Conservation (phyloP, 2,888 invertebrate genomes). For the Anaspis maculata region DNA sequence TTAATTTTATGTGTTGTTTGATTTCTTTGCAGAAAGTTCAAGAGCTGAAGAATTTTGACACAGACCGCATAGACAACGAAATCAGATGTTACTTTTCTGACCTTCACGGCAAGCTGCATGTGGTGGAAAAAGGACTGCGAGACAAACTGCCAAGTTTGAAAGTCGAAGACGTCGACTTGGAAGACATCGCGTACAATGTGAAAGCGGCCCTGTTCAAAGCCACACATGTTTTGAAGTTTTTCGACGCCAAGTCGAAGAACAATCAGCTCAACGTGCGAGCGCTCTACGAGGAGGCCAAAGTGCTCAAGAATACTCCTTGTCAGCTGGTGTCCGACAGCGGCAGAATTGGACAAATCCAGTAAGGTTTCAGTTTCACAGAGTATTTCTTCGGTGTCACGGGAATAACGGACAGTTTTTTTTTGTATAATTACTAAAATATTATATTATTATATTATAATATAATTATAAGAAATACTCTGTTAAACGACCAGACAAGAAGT, state of each 20-base stretch:
- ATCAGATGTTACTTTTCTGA: conserved; percentile 48
- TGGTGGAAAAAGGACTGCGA: conserved; percentile 44
- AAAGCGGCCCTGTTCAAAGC: conserved; percentile 1
- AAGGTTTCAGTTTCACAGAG: no score
- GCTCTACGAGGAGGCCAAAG: neutral
- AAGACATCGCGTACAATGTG: conserved; percentile 2
- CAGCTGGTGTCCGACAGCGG: no score
- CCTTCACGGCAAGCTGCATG: conserved; percentile 47
- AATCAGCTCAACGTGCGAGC: neutral
- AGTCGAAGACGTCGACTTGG: conserved; percentile 1
- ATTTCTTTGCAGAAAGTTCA: conserved; percentile 21
- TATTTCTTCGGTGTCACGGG: no score
- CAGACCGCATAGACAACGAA: conserved; percentile 14
- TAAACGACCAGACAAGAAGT: no score
- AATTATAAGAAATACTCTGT: no score
- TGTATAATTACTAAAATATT: no score
- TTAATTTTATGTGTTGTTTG: no score
- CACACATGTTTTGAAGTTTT: conserved; percentile 1
- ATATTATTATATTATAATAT: no score
- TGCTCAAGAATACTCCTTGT: neutral
- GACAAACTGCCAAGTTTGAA: conserved; percentile 13
- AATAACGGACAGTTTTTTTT: no score
- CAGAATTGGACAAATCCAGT: no score
- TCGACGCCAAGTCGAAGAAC: neutral
- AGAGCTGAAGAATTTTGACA: conserved; percentile 4